Base-by-base conservation (phyloP, 2,113 vertebrate species). In the Holacanthus passer region DNA sequence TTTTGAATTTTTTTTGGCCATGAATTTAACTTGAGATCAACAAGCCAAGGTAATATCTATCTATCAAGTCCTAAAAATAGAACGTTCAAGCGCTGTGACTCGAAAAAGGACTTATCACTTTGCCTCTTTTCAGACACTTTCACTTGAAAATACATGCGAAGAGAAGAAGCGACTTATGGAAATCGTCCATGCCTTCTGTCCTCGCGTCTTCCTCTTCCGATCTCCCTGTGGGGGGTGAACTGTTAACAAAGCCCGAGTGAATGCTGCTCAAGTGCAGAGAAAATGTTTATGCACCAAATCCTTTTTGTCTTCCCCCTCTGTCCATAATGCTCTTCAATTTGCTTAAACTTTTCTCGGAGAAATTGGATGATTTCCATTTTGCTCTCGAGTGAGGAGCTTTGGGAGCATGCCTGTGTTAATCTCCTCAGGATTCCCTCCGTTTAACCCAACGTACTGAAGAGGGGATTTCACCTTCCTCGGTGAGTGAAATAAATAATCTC, bases 291-390 rank as follows among this genome's bases (percentile, higher is more conserved):
- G 83, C 76, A 52, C 72, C 52, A 84, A 88, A 92, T 93, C 88
- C 77, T 56, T 72, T 85, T 74, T 50, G 22, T 68, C 68, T 66
- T 76, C 68, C 48, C 52, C 68, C 63, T 73, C 53, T 62, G 70
- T 69, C 85, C 74, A 16, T 56, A 69, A 83, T 75, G 48, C 73
- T 4, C 62, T 71, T 87, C 53, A 62, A 76, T 92, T 89, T 84
- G 56, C 82, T 50, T 73, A 27, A 93, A 92, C 77, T 88, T 88
- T 87, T 83, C 75, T 79, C 65, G 32, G 68, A 74, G 71, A 93
- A 90, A 89, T 83, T 82, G 88, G 78, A 88, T 69, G 72, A 85
- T 85, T 92, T 92, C 85, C 84, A 88, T 83, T 92, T 80, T 83
- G 65, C 80, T 89, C 78, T 90, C 19, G 22, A 84, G 63, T 58